These are phyloP conservation scores for Pluvialis apricaria DNA, from an alignment of 2,113 vertebrate genomes.

Conservation along the genomic window DNA sequence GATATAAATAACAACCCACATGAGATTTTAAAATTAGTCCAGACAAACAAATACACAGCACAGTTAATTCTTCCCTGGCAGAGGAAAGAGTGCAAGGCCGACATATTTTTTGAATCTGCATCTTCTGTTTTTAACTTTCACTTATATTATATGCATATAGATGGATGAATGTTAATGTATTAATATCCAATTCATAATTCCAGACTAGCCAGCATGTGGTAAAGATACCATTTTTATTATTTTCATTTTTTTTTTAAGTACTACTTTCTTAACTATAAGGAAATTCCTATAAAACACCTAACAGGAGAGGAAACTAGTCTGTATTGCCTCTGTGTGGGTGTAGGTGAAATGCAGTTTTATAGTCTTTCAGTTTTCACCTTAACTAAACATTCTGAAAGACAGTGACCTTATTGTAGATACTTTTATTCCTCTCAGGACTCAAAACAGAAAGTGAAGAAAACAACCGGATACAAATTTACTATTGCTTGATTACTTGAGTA, in stretches of 20 bases:
- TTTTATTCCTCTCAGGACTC: slow-evolving; percentile 25
- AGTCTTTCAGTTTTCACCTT: slow-evolving; percentile 45
- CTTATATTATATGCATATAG: background rate
- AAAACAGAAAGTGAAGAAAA: background rate
- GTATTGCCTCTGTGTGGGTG: background rate
- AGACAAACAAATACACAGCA: background rate
- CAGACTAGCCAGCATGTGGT: background rate
- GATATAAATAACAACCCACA: background rate
- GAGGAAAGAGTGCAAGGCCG: background rate
- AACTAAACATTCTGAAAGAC: slow-evolving; percentile 42
- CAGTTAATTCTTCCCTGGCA: background rate
- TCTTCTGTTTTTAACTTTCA: background rate
- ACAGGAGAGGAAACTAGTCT: background rate
- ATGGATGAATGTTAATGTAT: background rate
- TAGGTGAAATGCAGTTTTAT: slow-evolving; percentile 23
- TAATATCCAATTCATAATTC: background rate
- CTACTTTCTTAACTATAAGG: background rate
- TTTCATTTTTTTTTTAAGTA: slow-evolving; percentile 19
- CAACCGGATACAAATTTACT: background rate
- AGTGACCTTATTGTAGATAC: slow-evolving; percentile 26
- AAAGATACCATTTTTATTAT: background rate
- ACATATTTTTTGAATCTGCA: background rate
- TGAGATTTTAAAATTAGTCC: background rate
- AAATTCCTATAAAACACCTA: background rate
- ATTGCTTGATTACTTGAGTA: background rate